Evolutionary conservation across 2,797 vertebrate genomes (phyloP).

Genomic region (Macropus fuliginosus): DNA sequence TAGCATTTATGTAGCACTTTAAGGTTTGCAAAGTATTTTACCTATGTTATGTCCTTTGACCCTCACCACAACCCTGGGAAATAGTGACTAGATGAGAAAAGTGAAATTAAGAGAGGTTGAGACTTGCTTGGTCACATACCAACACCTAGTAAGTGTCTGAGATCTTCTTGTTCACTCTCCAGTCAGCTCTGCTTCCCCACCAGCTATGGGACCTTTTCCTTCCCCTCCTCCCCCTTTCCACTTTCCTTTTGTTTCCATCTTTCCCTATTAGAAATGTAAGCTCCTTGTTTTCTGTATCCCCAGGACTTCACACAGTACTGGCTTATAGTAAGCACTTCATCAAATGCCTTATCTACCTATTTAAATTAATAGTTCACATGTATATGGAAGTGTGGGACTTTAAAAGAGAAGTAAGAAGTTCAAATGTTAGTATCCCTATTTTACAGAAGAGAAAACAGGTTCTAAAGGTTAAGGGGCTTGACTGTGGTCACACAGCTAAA

Average conservation of each 20-base stretch:
- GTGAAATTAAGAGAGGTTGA: too few species aligned
- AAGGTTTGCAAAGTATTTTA: too few species aligned
- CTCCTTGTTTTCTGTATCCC: neutral
- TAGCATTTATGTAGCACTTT: too few species aligned
- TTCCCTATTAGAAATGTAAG: neutral
- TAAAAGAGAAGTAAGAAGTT: neutral
- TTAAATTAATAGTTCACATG: neutral
- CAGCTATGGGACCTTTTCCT: neutral
- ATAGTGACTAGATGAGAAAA: too few species aligned
- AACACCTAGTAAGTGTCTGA: too few species aligned
- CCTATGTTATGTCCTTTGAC: too few species aligned
- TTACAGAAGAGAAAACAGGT: too few species aligned
- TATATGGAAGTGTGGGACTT: too few species aligned
- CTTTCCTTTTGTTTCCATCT: neutral
- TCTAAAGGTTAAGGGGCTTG: too few species aligned
- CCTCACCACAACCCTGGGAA: too few species aligned
- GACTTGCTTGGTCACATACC: too few species aligned
- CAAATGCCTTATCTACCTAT: neutral
- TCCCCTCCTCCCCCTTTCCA: neutral
- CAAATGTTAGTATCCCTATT: too few species aligned
- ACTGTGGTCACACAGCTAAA: neutral
- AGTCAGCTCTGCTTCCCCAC: neutral
- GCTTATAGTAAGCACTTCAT: neutral
- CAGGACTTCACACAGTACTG: neutral
- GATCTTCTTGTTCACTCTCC: neutral